These are phyloP conservation scores for Theropithecus gelada DNA, from an alignment of 2,113 vertebrate species.

Conservation along the genomic window DNA sequence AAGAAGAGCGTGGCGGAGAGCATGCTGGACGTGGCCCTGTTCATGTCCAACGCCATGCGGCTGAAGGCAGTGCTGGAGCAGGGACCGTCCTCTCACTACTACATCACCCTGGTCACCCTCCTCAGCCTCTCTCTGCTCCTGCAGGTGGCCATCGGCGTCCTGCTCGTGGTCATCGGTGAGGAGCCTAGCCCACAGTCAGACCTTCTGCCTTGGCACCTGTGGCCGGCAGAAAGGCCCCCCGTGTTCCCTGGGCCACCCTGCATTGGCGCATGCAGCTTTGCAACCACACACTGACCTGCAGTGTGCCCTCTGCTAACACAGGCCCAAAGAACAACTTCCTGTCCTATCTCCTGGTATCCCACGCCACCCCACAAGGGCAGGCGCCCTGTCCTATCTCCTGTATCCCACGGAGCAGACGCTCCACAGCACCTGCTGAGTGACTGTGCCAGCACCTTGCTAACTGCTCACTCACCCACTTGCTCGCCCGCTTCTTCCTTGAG, in stretches of 20 bases:
- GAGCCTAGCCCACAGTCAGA: accelerated
- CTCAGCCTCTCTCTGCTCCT: slow-evolving; percentile 92
- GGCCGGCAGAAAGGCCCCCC: background rate
- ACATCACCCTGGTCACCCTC: slow-evolving; percentile 87
- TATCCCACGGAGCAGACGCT: background rate
- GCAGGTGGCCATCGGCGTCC: slow-evolving; percentile 89
- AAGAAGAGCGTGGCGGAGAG: slow-evolving; percentile 94
- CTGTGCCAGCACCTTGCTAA: no score
- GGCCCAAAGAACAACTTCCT: background rate
- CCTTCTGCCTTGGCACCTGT: background rate
- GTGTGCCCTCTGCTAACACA: background rate
- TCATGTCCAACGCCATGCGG: slow-evolving; percentile 92
- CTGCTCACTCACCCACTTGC: no score
- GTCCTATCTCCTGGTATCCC: background rate
- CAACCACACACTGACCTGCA: background rate
- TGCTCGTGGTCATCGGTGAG: slow-evolving; percentile 93
- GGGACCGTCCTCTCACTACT: slow-evolving; percentile 89
- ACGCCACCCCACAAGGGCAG: no score
- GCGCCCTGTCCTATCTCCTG: background rate
- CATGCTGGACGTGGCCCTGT: slow-evolving; percentile 93
- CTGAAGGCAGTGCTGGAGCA: slow-evolving; percentile 93
- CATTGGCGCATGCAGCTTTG: background rate
- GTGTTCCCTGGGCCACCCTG: background rate
- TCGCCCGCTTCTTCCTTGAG: background rate
- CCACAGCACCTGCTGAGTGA: background rate